Base-by-base conservation (phyloP, 2,888 invertebrate species). In the Archips xylosteana region DNA sequence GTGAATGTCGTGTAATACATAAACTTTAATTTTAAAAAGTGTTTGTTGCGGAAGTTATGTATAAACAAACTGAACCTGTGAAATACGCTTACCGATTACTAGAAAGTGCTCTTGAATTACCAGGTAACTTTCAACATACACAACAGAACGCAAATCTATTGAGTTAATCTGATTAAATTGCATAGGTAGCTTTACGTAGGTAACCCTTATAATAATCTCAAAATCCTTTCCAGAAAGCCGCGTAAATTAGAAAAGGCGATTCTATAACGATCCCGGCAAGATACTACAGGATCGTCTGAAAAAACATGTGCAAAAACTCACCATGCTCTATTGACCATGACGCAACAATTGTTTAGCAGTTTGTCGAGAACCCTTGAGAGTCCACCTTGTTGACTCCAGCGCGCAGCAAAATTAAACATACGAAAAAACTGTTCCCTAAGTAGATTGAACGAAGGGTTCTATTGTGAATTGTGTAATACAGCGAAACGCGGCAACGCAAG, bases 391-490 rank as follows among this genome's bases (percentile, higher is more conserved):
- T 94, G 94, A 94, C 94, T 92, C 85, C 90, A 81, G 86, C 85
- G 85, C 85, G 83, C 83, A 83, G 85, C 82, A 83, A 92, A 91
- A 90, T 89, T 87, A 86, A 88, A 88, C 87, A 88, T 76, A 79
- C 78, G 79, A 88, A 92, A 92, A 92, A 92, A 89, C 85, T 76
- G 86, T 85, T 83, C 87, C 88, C 89, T 90, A 90, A 92, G 89
- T 84, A 92, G 91, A 91, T 90, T 83, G 85, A 80, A 80, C 86
- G 89, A 90, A 85, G 89, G 89, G 86, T 83, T 85, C 92, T 86
- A 89, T 94, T 93, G 92, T 92, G 89, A 89, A 92, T 94, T 92
- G 91, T 92, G 93, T 94, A 94, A 94, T 92, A 91, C 88, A 91
- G 89, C 92, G 91, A 88, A 89, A 92, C 92, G 86, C 88, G 85